Conservation (phyloP, 2,113 vertebrate species). For the Paradoxurus hermaphroditus region DNA sequence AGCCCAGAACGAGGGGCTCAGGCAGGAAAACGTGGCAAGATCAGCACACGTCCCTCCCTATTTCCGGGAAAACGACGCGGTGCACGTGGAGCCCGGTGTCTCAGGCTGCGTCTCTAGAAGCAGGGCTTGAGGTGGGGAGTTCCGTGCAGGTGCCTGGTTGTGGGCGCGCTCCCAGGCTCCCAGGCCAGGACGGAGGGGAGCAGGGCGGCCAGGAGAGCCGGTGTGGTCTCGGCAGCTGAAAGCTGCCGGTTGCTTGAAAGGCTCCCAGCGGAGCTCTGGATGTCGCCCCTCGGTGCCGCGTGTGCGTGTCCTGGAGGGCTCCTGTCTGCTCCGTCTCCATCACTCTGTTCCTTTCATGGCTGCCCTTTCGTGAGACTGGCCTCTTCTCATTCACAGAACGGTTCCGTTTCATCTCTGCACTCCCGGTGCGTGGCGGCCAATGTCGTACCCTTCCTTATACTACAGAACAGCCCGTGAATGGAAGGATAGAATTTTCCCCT, state of each 20-base stretch:
- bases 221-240: neutral
- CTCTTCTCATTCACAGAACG: too few species aligned
- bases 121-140: neutral
- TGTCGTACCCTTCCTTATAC: accelerated
- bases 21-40: neutral
- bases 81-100: neutral
- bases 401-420: neutral
- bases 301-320: neutral
- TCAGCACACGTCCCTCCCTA: neutral
- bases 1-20: neutral
- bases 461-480: too few species aligned
- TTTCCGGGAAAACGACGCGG: neutral
- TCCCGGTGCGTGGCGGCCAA: accelerated
- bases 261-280: neutral
- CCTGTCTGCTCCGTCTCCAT: accelerated
- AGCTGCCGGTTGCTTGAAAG: too few species aligned
- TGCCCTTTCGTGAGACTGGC: neutral
- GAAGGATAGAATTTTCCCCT: accelerated
- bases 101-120: neutral
- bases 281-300: accelerated
- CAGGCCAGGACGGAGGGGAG: neutral
- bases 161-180: neutral
- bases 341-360: neutral
- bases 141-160: neutral
- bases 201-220: neutral